A percentile compares a stretch with the other conserved stretches of the same genome.
phyloP scores from a whole-genome alignment of 2,797 vertebrate genomes.

The Chaenodraco wilsoni region DNA sequence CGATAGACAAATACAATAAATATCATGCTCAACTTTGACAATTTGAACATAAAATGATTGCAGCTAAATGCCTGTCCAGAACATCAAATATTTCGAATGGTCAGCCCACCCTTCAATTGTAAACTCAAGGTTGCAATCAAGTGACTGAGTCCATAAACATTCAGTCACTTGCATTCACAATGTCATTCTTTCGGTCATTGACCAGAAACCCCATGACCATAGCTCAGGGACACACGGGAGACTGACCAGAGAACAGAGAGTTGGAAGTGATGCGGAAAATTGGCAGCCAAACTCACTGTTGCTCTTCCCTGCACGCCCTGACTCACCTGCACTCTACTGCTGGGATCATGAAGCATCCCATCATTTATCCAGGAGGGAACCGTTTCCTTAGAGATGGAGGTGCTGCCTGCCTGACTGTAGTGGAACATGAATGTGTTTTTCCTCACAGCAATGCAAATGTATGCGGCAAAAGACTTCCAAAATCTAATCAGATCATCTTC shows the following conservation, averaged over 20 bases:
- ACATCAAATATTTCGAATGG: too few species aligned
- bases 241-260: constrained; percentile 27
- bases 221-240: constrained; percentile 36
- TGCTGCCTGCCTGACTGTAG: constrained; percentile 4
- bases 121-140: too few species aligned
- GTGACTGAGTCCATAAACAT: constrained; percentile 17
- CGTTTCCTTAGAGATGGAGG: constrained; percentile 8
- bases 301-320: constrained; percentile 16
- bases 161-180: constrained; percentile 40
- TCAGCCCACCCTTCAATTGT: too few species aligned
- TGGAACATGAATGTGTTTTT: constrained; percentile 31
- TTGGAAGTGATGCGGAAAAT: constrained; percentile 50
- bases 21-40: too few species aligned
- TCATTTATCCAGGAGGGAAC: constrained; percentile 27
- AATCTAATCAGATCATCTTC: constrained; percentile 55
- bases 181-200: constrained; percentile 58
- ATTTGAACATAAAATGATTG: too few species aligned
- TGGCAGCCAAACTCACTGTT: constrained; percentile 22
- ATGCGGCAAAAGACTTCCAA: constrained; percentile 32
- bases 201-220: constrained; percentile 36
- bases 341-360: constrained; percentile 29
- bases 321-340: constrained; percentile 40
- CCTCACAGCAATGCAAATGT: constrained; percentile 51
- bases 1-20: neutral
- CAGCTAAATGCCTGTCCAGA: too few species aligned